Evolutionary conservation across 2,797 vertebrate species (phyloP).

Genomic region (Eleutherodactylus coqui): DNA sequence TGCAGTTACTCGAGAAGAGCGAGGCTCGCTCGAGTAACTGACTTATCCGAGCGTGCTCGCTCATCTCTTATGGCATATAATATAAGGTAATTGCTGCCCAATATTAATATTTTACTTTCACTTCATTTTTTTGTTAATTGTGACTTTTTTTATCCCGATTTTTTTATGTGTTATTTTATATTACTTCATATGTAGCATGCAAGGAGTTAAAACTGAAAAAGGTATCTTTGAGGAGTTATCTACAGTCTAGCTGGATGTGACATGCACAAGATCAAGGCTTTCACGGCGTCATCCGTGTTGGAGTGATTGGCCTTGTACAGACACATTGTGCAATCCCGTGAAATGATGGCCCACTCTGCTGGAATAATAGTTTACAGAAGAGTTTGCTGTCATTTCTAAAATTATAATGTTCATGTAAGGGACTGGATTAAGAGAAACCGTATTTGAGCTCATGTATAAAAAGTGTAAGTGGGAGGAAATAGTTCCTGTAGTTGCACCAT

Average conservation of each 20-base stretch:
- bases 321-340: neutral
- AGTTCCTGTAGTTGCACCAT: too few species aligned
- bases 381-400: too few species aligned
- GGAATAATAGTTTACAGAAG: too few species aligned
- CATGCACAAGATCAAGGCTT: neutral
- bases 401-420: too few species aligned
- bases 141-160: slow-evolving; percentile 20
- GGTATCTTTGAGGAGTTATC: neutral
- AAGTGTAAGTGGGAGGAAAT: too few species aligned
- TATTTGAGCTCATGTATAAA: too few species aligned
- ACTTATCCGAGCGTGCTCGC: too few species aligned
- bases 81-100: slow-evolving; percentile 60
- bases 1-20: too few species aligned
- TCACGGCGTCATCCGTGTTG: neutral
- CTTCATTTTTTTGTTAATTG: slow-evolving; percentile 66
- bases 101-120: slow-evolving; percentile 63
- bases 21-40: too few species aligned
- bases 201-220: neutral
- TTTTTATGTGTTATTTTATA: slow-evolving; percentile 9
- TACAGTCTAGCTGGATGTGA: neutral
- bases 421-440: too few species aligned
- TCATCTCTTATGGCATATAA: too few species aligned
- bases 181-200: neutral
- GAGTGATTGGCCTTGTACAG: neutral
- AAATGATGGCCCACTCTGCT: neutral